Evolutionary conservation across 1,140 invertebrate genomes (phyloP).

Genomic region (Drosophila nebulosa): DNA sequence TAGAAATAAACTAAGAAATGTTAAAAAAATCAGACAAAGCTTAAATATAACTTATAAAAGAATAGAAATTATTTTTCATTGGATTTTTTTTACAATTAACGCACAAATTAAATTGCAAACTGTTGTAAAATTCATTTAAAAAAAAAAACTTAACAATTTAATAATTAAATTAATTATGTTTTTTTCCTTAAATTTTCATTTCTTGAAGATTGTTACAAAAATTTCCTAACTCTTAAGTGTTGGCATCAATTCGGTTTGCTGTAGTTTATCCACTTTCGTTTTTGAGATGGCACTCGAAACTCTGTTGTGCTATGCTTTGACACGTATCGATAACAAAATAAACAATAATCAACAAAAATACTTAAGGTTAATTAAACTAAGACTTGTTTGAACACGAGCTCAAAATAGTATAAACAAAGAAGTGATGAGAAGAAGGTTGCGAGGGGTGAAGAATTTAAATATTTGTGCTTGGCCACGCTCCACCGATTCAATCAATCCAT

Average conservation of each 20-base stretch:
- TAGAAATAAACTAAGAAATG: too few relatives aligned
- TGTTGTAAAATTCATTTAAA: too few relatives aligned
- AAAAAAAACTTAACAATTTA: too few relatives aligned
- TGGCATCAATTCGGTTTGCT: background rate
- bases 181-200: too few relatives aligned
- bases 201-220: background rate
- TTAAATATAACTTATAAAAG: too few relatives aligned
- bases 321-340: slow-evolving; percentile 26
- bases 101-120: too few relatives aligned
- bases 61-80: too few relatives aligned
- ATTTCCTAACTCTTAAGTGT: background rate
- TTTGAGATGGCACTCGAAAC: background rate
- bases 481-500: slow-evolving; percentile 17
- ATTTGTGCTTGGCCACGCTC: slow-evolving; percentile 58
- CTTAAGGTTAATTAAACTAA: slow-evolving; percentile 37
- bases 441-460: slow-evolving; percentile 55
- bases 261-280: background rate
- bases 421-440: background rate
- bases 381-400: slow-evolving; percentile 75
- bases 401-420: slow-evolving; percentile 10
- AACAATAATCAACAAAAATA: slow-evolving; percentile 19
- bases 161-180: too few relatives aligned
- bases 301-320: slow-evolving; percentile 13
- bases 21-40: too few relatives aligned
- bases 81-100: too few relatives aligned